phyloP scores from a whole-genome alignment of 2,888 invertebrate genomes.

The Patella pellucida region DNA sequence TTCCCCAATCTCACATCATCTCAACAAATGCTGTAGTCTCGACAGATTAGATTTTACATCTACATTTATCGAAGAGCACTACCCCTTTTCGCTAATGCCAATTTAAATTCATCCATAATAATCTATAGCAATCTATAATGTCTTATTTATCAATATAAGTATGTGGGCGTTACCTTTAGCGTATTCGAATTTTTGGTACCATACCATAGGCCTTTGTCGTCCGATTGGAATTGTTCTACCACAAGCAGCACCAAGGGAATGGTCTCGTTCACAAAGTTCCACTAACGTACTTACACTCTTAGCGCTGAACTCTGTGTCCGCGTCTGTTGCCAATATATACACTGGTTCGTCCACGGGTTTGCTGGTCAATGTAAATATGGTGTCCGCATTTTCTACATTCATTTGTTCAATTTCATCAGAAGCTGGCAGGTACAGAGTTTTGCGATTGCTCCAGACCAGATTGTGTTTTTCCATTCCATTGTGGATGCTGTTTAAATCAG shows the following conservation, averaged over 20 bases:
- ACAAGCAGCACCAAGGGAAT: constrained; percentile 46
- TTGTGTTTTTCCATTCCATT: background rate
- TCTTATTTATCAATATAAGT: background rate
- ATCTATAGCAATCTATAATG: too few relatives aligned
- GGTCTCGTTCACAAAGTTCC: constrained; percentile 40
- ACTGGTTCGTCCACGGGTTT: constrained; percentile 35
- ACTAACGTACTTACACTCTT: constrained; percentile 38
- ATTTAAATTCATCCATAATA: too few relatives aligned
- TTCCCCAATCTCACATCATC: too few relatives aligned
- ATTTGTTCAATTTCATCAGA: background rate
- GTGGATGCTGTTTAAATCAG: constrained; percentile 9
- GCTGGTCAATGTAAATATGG: background rate
- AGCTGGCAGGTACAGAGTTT: background rate
- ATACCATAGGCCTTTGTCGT: constrained; percentile 45
- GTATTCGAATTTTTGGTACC: constrained; percentile 57
- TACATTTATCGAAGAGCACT: too few relatives aligned
- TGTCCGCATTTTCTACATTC: background rate
- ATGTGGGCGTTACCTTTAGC: constrained; percentile 44
- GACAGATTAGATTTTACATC: too few relatives aligned
- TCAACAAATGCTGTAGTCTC: too few relatives aligned
- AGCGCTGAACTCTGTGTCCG: constrained; percentile 49
- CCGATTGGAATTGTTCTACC: constrained; percentile 50
- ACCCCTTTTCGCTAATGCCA: too few relatives aligned
- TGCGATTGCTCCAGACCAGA: background rate
- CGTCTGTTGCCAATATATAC: constrained; percentile 51